A percentile compares a stretch with the other conserved stretches of the same genome.
These are phyloP conservation scores for Rhegmatorhina hoffmannsi DNA, from an alignment of 2,113 vertebrate genomes.

Conservation along the genomic window DNA sequence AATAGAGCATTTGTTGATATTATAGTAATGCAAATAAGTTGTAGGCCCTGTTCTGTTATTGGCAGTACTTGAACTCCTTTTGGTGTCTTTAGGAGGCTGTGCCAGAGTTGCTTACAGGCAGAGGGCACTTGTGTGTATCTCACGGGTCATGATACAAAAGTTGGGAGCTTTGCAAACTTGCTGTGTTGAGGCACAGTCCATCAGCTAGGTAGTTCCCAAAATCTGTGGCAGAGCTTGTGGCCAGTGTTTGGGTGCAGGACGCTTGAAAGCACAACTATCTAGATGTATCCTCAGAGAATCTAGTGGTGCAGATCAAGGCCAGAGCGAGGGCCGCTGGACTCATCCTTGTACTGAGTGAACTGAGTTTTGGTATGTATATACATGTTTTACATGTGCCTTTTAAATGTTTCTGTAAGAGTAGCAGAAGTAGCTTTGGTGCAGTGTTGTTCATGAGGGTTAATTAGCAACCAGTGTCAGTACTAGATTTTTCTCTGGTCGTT, in stretches of 20 bases:
- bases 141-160: neutral
- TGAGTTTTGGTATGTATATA: neutral
- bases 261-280: neutral
- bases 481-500: neutral
- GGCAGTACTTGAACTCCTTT: neutral
- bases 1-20: neutral
- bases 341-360: neutral
- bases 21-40: slow-evolving; percentile 2
- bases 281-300: neutral
- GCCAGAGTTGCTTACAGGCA: slow-evolving; percentile 28
- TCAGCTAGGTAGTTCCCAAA: neutral
- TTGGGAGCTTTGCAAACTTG: neutral
- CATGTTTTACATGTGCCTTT: neutral
- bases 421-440: neutral
- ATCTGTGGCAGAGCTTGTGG: neutral
- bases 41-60: neutral
- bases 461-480: neutral
- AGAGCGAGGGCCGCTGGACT: neutral
- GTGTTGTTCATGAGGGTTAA: neutral
- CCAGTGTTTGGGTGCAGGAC: fast-evolving
- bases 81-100: neutral
- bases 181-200: fast-evolving
- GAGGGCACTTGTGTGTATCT: slow-evolving; percentile 45
- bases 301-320: neutral
- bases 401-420: neutral